Evolutionary conservation across 2,113 vertebrate species (phyloP).

Genomic region (Eulacestoma nigropectus): DNA sequence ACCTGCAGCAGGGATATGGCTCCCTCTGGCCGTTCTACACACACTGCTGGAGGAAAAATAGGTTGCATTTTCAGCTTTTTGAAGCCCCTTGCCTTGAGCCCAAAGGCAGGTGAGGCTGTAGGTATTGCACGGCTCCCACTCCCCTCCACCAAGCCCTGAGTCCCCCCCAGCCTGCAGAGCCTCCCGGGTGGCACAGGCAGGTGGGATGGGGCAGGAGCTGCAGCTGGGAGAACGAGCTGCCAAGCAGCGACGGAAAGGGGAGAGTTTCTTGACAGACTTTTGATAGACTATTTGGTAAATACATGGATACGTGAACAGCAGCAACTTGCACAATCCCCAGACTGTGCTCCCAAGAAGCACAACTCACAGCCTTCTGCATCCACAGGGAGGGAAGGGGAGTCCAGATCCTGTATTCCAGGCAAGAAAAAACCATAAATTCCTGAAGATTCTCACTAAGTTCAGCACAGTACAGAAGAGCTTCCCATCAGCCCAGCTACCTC

Average conservation of each 20-base stretch:
- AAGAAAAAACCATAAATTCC: not conserved
- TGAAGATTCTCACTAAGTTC: not conserved
- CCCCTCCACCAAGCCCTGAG: not conserved
- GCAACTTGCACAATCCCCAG: not conserved
- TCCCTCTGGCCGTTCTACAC: not conserved
- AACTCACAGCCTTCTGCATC: not conserved
- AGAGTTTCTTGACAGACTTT: not conserved
- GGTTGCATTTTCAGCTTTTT: not conserved
- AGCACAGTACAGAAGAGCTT: not conserved
- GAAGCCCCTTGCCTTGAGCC: not conserved
- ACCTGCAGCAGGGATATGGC: not conserved
- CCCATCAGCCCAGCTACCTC: not conserved
- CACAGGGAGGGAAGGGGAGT: not conserved
- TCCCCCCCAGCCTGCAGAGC: not conserved
- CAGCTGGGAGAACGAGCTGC: not conserved
- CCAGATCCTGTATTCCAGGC: not conserved
- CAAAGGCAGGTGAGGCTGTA: not conserved
- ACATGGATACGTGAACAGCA: not conserved
- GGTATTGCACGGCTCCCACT: not conserved
- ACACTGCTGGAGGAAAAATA: not conserved
- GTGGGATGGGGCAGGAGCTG: not conserved
- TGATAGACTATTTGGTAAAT: conserved; percentile 29
- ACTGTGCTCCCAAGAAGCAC: not conserved
- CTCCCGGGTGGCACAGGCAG: not conserved
- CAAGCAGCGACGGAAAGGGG: not conserved